phyloP scores from a whole-genome alignment of 2,797 vertebrate species.

The Hyperoplus immaculatus region DNA sequence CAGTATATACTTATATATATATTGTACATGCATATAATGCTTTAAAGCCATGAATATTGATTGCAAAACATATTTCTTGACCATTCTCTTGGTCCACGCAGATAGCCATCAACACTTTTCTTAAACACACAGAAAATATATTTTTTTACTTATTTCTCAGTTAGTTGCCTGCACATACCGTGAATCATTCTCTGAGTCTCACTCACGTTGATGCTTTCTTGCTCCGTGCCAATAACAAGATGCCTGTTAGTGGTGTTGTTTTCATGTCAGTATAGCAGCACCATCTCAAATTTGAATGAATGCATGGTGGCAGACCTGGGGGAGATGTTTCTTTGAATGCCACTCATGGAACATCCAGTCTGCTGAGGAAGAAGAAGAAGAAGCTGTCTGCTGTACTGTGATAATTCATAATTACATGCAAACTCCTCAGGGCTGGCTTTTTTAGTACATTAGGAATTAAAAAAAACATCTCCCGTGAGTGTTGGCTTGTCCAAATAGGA shows the following conservation, averaged over 20 bases:
- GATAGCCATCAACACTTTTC: no score
- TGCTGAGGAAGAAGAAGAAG: constrained; percentile 30
- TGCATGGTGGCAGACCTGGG: constrained; percentile 15
- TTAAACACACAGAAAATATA: no score
- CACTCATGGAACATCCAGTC: constrained; percentile 52
- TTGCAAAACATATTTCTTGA: no score
- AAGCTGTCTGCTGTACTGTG: constrained; percentile 62
- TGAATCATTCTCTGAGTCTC: background rate
- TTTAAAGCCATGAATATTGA: no score
- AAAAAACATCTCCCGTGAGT: constrained; percentile 66
- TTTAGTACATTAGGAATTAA: constrained; percentile 58
- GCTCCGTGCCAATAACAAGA: constrained; percentile 15
- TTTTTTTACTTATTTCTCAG: no score
- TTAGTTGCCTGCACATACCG: no score
- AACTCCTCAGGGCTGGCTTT: constrained; percentile 65
- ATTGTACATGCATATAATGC: no score
- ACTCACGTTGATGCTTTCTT: constrained; percentile 29
- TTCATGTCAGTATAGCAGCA: constrained; percentile 47
- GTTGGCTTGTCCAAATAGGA: constrained; percentile 72
- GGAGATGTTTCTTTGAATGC: constrained; percentile 49
- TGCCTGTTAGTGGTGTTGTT: constrained; percentile 40
- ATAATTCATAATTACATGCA: constrained; percentile 81
- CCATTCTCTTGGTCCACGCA: no score
- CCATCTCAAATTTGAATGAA: constrained; percentile 57
- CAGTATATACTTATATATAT: no score